Conservation (phyloP, 2,113 vertebrate species). For the Anhinga anhinga region DNA sequence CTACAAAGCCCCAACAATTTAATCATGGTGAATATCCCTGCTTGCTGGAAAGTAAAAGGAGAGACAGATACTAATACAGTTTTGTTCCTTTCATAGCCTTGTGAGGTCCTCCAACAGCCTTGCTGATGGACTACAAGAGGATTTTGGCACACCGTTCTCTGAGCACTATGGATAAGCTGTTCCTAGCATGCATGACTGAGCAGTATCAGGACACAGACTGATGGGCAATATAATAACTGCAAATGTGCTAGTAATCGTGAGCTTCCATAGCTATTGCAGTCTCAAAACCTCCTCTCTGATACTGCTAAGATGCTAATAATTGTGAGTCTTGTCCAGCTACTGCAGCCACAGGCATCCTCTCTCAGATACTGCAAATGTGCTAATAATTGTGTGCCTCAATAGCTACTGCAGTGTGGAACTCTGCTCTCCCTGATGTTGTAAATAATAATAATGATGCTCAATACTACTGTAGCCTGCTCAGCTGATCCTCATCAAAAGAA, state of each 20-base stretch:
- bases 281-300: neutral
- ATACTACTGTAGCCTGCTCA: neutral
- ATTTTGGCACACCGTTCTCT: neutral
- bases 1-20: neutral
- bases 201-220: neutral
- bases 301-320: neutral
- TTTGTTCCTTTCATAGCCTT: neutral
- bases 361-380: neutral
- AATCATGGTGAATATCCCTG: neutral
- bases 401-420: neutral
- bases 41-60: neutral
- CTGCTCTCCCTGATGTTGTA: neutral
- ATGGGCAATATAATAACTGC: neutral
- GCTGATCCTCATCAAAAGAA: neutral
- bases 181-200: constrained; percentile 5
- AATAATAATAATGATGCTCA: neutral
- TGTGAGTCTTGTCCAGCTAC: neutral
- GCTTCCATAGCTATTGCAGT: neutral
- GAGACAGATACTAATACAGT: neutral
- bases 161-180: neutral
- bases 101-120: neutral
- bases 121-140: neutral
- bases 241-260: neutral
- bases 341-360: neutral
- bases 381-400: neutral